Conservation (phyloP, 2,888 invertebrate genomes). For the Melinopterus prodromus region DNA sequence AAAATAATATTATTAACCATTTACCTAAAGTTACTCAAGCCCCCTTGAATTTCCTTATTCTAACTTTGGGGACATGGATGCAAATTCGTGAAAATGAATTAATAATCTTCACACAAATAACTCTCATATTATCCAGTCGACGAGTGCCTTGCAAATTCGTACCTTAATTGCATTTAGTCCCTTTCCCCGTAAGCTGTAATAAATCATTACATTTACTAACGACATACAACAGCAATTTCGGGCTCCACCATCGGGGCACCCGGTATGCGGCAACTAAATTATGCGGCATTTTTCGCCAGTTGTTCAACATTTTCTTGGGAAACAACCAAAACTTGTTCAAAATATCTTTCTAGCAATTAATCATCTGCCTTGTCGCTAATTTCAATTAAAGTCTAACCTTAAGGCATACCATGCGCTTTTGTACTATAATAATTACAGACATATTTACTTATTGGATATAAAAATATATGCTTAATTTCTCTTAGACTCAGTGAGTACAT, state of each 20-base stretch:
- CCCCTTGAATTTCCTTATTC: background rate
- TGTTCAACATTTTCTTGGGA: background rate
- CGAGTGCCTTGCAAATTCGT: background rate
- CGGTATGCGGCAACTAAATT: background rate
- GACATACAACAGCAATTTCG: background rate
- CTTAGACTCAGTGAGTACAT: too few species aligned
- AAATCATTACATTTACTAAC: constrained; percentile 4
- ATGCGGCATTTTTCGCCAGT: background rate
- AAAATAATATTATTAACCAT: background rate
- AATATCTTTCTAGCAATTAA: background rate
- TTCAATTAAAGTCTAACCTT: background rate
- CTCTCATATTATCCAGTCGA: background rate
- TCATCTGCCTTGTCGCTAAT: background rate
- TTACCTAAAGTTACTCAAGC: background rate
- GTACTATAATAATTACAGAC: too few species aligned
- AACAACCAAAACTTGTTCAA: background rate
- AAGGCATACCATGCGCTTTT: background rate
- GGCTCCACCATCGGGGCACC: background rate
- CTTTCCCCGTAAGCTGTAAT: background rate
- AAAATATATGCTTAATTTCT: too few species aligned
- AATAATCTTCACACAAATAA: background rate
- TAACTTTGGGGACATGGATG: background rate
- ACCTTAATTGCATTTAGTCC: constrained; percentile 4
- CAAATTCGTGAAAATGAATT: background rate
- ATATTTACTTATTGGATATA: too few species aligned